Base-by-base conservation (phyloP, 2,888 invertebrate species). In the Eupelmus urozonus region DNA sequence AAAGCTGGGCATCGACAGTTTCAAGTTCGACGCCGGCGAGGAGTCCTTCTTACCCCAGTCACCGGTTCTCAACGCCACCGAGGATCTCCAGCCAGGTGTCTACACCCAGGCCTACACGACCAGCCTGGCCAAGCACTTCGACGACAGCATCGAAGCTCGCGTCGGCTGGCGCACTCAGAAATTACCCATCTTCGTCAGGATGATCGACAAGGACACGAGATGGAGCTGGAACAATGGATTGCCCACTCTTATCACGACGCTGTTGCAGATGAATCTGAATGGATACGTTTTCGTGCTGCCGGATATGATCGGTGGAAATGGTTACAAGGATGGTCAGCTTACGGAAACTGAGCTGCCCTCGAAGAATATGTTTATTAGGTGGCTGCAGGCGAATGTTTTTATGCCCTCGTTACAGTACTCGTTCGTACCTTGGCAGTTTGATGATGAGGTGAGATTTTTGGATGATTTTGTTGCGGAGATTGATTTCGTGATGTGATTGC, bases 11-110 rank as follows among this genome's bases (percentile, higher is more conserved):
- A 92, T 96, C 25, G 94, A 95, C 84, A 93, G 94, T 78, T 93
- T 95, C 82, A 96, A 96, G 90, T 96, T 96, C 84, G 96, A 96
- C 85, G 96, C 96, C 57, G 96, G 96, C 27, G 96, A 96, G 88
- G 91, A 92, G 0, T 92, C 93, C 82, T 95, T 93, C 93, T 89
- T 93, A 55, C 94, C 94, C 40, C 92, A 93, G 88, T 91, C 93
- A 82, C 91, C 94, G 0, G 90, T 91, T 0, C 90, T 94, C 42
- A 92, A 90, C 49, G 93, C 92, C 0, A 90, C 92, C 53, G 87
- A 89, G 1, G 91, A 93, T 34, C 82, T 91, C 0, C 92, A 92
- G 53, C 94, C 94, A 0, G 92, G 92, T 9, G 88, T 91, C 81
- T 91, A 92, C 66, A 93, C 93, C 2, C 88, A 90, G 25, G 85